phyloP scores from a whole-genome alignment of 2,113 vertebrate species.

The Silurus meridionalis region DNA sequence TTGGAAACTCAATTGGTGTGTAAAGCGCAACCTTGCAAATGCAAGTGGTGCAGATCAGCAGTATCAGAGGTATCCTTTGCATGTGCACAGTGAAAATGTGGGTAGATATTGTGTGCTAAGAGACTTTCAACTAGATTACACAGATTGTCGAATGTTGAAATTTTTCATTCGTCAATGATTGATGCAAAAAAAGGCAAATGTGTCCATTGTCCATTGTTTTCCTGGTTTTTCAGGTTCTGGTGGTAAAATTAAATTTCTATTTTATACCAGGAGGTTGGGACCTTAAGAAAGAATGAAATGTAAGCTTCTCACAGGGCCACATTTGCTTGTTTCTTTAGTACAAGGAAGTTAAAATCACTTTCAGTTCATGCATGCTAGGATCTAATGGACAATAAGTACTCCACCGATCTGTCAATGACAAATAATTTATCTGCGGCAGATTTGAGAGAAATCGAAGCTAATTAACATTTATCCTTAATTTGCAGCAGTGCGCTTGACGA shows the following conservation, averaged over 20 bases:
- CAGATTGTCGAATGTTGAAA: background rate
- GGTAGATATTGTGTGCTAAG: background rate
- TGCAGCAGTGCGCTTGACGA: conserved; percentile 45
- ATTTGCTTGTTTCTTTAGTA: conserved; percentile 29
- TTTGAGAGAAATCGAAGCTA: conserved; percentile 52
- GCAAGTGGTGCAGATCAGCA: conserved; percentile 34
- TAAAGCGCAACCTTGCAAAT: conserved; percentile 36
- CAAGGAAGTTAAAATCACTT: conserved; percentile 26
- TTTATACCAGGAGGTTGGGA: background rate
- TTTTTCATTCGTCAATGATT: background rate
- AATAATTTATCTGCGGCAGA: conserved; percentile 39
- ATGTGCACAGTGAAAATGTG: background rate
- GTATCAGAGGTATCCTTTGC: conserved; percentile 12
- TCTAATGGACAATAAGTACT: conserved; percentile 45
- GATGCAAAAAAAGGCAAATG: background rate
- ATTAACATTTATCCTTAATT: conserved; percentile 60
- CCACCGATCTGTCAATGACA: conserved; percentile 40
- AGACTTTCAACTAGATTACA: background rate
- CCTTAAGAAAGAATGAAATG: background rate
- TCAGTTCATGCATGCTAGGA: conserved; percentile 12
- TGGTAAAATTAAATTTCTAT: background rate
- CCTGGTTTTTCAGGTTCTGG: background rate
- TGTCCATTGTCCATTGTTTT: background rate
- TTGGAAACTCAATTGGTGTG: conserved; percentile 36
- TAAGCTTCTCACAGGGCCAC: background rate